phyloP scores from a whole-genome alignment of 2,888 invertebrate genomes.

The Branchellion lobata region DNA sequence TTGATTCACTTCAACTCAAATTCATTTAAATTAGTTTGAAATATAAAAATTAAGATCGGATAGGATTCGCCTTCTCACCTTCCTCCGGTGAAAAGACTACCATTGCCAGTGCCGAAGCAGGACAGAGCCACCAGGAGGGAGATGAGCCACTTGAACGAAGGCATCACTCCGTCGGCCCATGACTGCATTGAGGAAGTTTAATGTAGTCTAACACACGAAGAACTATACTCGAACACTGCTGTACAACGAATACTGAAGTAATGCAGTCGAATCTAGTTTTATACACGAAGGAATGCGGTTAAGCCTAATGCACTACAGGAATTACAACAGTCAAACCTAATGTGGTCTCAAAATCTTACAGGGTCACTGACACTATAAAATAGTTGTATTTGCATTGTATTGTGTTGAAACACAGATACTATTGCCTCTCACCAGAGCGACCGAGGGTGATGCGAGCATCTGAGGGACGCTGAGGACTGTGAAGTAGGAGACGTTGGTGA shows the following conservation, averaged over 20 bases:
- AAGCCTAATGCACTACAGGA: too few relatives aligned
- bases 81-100: constrained; percentile 61
- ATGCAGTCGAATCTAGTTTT: too few relatives aligned
- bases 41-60: too few relatives aligned
- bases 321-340: too few relatives aligned
- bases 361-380: neutral
- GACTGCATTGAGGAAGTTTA: constrained; percentile 45
- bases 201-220: neutral
- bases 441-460: constrained; percentile 74
- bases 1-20: too few relatives aligned
- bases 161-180: constrained; percentile 51
- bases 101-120: constrained; percentile 53
- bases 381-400: neutral
- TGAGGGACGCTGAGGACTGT: constrained; percentile 74
- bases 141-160: constrained; percentile 48
- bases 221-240: too few relatives aligned
- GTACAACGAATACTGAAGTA: too few relatives aligned
- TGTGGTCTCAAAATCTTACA: too few relatives aligned
- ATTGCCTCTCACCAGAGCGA: constrained; percentile 76
- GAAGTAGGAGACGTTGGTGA: constrained; percentile 85
- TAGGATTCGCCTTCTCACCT: too few relatives aligned
- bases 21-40: too few relatives aligned
- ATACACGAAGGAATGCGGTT: too few relatives aligned
- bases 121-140: constrained; percentile 53
- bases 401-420: neutral